Conservation (phyloP, 2,888 invertebrate genomes). For the Drosophila melanosoma region DNA sequence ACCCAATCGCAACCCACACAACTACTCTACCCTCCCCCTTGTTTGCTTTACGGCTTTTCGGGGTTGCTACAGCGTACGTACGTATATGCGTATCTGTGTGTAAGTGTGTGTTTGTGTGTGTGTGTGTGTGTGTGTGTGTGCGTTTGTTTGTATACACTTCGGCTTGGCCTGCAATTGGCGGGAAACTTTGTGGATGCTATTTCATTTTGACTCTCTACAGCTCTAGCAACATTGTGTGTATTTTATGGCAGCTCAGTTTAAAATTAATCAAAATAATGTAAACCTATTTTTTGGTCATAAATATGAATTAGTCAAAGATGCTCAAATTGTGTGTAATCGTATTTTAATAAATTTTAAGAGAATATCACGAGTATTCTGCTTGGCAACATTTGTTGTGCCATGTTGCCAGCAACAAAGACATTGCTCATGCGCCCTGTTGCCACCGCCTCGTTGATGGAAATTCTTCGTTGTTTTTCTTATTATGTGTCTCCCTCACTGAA, state of each 20-base stretch:
- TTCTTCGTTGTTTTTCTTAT: constrained; percentile 70
- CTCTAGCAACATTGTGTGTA: constrained; percentile 47
- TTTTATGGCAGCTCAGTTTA: constrained; percentile 7
- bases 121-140: constrained; percentile 53
- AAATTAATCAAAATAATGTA: not conserved
- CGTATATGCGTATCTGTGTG: constrained; percentile 12
- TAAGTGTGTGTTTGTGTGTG: constrained; percentile 27
- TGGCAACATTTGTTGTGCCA: constrained; percentile 61
- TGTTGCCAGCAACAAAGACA: constrained; percentile 60
- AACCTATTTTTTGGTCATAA: constrained; percentile 1
- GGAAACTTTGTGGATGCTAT: constrained; percentile 79
- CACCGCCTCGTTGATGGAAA: constrained; percentile 43
- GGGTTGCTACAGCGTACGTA: constrained; percentile 58
- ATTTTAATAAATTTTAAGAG: not conserved
- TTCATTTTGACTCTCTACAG: constrained; percentile 32
- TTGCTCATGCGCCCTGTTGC: constrained; percentile 76
- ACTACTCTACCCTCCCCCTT: constrained; percentile 14
- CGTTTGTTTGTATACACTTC: constrained; percentile 71
- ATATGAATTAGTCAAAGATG: not conserved
- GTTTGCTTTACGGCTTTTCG: constrained; percentile 75
- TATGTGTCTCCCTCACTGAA: constrained; percentile 31
- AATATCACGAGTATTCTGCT: not conserved
- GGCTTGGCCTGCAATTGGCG: constrained; percentile 81
- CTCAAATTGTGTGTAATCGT: not conserved
- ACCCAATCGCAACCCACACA: constrained; percentile 29